phyloP scores from a whole-genome alignment of 2,888 invertebrate species.

The Zaprionus obscuricornis region DNA sequence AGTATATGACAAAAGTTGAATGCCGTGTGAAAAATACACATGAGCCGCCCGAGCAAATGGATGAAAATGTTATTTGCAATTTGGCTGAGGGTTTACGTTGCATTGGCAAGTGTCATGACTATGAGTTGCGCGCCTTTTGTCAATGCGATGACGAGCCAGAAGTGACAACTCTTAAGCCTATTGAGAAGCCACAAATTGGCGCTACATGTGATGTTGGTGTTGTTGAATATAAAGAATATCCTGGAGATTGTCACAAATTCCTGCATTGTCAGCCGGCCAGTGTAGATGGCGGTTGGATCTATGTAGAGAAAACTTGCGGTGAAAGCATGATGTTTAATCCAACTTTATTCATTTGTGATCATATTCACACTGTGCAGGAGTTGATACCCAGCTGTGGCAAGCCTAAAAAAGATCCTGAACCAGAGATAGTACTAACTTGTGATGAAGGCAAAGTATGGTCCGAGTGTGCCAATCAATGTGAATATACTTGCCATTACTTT shows the following conservation, averaged over 20 bases:
- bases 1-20: constrained; percentile 88
- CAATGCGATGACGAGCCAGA: constrained; percentile 83
- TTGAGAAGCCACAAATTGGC: constrained; percentile 71
- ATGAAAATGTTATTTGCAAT: constrained; percentile 90
- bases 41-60: constrained; percentile 87
- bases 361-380: constrained; percentile 85
- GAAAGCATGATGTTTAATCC: constrained; percentile 88
- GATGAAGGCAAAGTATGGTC: constrained; percentile 85
- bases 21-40: constrained; percentile 89
- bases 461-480: constrained; percentile 89
- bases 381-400: constrained; percentile 86
- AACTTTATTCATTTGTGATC: constrained; percentile 86
- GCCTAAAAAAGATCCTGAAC: constrained; percentile 16
- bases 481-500: constrained; percentile 88
- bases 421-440: constrained; percentile 60
- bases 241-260: constrained; percentile 88
- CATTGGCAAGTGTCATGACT: constrained; percentile 89
- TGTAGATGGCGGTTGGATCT: constrained; percentile 81
- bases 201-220: constrained; percentile 81
- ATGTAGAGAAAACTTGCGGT: constrained; percentile 88
- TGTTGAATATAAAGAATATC: constrained; percentile 86
- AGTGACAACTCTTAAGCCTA: constrained; percentile 46
- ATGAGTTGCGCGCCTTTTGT: constrained; percentile 92
- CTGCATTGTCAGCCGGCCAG: constrained; percentile 87
- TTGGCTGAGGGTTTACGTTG: constrained; percentile 90